Percentiles rank a stretch among this genome's conserved stretches.
phyloP scores from a whole-genome alignment of 2,797 vertebrate species.

The Podarcis siculus region DNA sequence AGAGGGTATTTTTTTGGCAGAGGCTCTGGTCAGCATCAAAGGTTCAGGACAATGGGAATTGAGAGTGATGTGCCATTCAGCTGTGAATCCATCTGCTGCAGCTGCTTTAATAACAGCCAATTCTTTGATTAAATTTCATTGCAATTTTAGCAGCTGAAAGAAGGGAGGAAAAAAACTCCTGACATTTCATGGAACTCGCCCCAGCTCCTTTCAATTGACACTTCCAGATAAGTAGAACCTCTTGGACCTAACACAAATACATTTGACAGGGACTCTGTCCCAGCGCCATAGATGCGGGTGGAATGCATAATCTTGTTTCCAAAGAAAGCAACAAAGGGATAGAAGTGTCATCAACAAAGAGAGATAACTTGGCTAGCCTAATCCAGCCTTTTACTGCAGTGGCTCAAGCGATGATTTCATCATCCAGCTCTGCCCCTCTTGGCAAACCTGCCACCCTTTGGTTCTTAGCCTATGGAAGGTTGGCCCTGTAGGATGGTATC shows the following conservation, averaged over 20 bases:
- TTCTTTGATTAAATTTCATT: constrained; percentile 21
- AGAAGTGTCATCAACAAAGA: too few species aligned
- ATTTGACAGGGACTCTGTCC: not conserved
- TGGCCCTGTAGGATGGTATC: not conserved
- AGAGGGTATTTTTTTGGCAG: constrained; percentile 4
- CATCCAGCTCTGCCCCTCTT: not conserved
- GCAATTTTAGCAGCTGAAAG: constrained; percentile 11
- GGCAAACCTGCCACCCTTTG: not conserved
- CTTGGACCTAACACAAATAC: not conserved
- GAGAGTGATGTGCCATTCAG: constrained; percentile 14
- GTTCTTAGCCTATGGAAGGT: not conserved
- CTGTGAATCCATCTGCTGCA: constrained; percentile 23
- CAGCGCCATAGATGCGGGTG: not conserved
- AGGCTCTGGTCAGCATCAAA: not conserved
- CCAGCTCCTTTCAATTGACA: not conserved
- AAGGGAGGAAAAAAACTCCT: not conserved
- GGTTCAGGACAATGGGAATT: constrained; percentile 14
- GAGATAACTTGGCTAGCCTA: not conserved
- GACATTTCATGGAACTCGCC: not conserved
- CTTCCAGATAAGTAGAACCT: constrained; percentile 12
- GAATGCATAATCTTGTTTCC: not conserved
- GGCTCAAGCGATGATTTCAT: not conserved
- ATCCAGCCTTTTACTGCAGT: not conserved
- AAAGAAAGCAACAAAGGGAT: not conserved
- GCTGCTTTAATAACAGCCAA: rapidly evolving